A percentile compares a stretch with the other conserved stretches of the same genome.
These are phyloP conservation scores for Enteromius thamalakanensis DNA, from an alignment of 2,797 vertebrate genomes.

Conservation along the genomic window DNA sequence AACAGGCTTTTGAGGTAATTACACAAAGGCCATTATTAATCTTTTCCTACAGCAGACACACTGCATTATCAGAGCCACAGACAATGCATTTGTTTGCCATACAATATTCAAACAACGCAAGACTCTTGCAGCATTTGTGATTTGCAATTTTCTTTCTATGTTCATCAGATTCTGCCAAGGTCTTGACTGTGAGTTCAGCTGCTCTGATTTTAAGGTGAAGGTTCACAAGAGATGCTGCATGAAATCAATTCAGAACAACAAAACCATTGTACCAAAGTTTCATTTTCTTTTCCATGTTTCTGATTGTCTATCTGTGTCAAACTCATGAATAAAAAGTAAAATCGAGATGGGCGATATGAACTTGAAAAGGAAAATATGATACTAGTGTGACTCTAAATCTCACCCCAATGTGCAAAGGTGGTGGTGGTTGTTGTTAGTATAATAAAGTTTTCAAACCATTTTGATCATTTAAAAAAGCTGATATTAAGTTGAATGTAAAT, in stretches of 20 bases:
- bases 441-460: background rate
- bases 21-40: conserved; percentile 64
- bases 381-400: background rate
- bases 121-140: background rate
- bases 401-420: background rate
- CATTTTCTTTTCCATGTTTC: conserved; percentile 32
- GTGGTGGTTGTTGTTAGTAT: background rate
- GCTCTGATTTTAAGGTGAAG: conserved; percentile 34
- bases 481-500: background rate
- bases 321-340: conserved; percentile 12
- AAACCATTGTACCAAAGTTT: background rate
- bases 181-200: background rate
- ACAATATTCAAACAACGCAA: conserved; percentile 61
- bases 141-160: background rate
- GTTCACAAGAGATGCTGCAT: conserved; percentile 5
- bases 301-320: conserved; percentile 12
- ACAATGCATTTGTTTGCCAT: conserved; percentile 57
- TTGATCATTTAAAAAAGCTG: background rate
- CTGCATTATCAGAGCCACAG: conserved; percentile 53
- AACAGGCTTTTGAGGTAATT: conserved; percentile 69
- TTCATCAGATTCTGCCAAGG: conserved; percentile 3
- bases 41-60: conserved; percentile 56
- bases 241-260: conserved; percentile 14
- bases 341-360: background rate
- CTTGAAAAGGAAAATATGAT: background rate